Base-by-base conservation (phyloP, 1,140 invertebrate genomes). In the Neuroterus valhalla region DNA sequence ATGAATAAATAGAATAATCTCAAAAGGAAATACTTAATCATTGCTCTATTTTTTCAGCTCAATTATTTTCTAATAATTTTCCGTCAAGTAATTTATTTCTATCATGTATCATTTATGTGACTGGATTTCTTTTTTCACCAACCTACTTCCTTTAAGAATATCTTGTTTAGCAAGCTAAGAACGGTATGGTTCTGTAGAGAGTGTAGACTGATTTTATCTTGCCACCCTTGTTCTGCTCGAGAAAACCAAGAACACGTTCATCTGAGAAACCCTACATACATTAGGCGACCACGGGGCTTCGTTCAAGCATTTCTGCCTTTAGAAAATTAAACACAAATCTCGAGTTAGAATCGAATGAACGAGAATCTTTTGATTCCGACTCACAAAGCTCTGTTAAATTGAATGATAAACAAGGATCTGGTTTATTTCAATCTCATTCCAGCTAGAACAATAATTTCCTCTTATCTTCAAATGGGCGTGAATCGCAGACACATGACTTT, bases 251-350 rank as follows among this genome's bases (percentile, higher is more conserved):
- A 62, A 62, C 55, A 62, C 55, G 55, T 31, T 62, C 55, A 62
- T 62, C 55, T 31, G 26, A 48, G 73, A 75, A 75, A 44, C 73
- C 73, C 62, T 44, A 67, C 68, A 23, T 52, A 66, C 38, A 38
- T 19, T 50, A 50, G 44, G 19, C 8, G 62, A 66, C 67, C 62
- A 45, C 19, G 31, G 21, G 73, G 73, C 73, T 75, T 75, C 73
- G 52, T 43, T 2, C 10, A 70, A 52, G 62, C 44, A 70, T 75
- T 70, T 74, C 12, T 44, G 12, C 48, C 17, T 31, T 67, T 23
- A 62, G 55, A 62, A 38, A 62, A 62, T 62, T 62, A 31, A 12
- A 62, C 11, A 31, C 23, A 31, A 31, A 62, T 31, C 55, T 15
- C 14, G 52, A 11, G 3, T 3, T 62, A 15, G 5, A 38, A 31